These are phyloP conservation scores for Pseudomyrmex flavicornis DNA, from an alignment of 1,140 invertebrate genomes.

Conservation along the genomic window DNA sequence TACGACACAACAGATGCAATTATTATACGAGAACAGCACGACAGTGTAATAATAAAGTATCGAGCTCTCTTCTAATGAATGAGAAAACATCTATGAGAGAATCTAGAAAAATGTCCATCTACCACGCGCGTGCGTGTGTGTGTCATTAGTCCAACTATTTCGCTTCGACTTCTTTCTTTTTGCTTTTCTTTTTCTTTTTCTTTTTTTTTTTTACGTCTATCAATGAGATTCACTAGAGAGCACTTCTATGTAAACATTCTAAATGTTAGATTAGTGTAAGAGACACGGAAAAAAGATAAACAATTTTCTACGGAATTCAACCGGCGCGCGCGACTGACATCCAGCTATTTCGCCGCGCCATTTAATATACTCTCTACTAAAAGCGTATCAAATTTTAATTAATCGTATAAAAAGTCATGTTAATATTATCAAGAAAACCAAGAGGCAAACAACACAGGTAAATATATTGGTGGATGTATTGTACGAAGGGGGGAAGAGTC, in stretches of 20 bases:
- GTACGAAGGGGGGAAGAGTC: background rate
- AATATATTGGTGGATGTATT: slow-evolving; percentile 47
- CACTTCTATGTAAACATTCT: slow-evolving; percentile 52
- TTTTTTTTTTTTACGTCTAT: slow-evolving; percentile 76
- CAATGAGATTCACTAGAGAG: slow-evolving; percentile 76
- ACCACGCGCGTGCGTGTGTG: slow-evolving; percentile 4
- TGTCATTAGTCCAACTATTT: slow-evolving; percentile 56
- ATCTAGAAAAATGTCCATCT: slow-evolving; percentile 64
- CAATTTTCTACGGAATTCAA: slow-evolving; percentile 60
- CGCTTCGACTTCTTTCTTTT: no score
- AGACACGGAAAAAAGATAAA: slow-evolving; percentile 45
- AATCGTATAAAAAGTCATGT: slow-evolving; percentile 70
- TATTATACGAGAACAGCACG: slow-evolving; percentile 69
- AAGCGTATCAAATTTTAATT: slow-evolving; percentile 58
- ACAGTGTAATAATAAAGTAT: slow-evolving; percentile 43
- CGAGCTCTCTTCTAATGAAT: slow-evolving; percentile 49
- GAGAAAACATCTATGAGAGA: slow-evolving; percentile 44
- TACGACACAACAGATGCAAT: slow-evolving; percentile 76
- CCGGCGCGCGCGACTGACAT: slow-evolving; percentile 8
- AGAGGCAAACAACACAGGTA: slow-evolving; percentile 80
- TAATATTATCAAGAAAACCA: slow-evolving; percentile 80
- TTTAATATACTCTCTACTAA: slow-evolving; percentile 62
- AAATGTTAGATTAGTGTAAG: slow-evolving; percentile 66
- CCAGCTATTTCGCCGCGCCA: slow-evolving; percentile 58
- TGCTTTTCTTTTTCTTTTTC: no score